Evolutionary conservation across 1,140 invertebrate species (phyloP), one percentile per base, ranked within the genome.

Genomic region (Drosophila trapezifrons): DNA sequence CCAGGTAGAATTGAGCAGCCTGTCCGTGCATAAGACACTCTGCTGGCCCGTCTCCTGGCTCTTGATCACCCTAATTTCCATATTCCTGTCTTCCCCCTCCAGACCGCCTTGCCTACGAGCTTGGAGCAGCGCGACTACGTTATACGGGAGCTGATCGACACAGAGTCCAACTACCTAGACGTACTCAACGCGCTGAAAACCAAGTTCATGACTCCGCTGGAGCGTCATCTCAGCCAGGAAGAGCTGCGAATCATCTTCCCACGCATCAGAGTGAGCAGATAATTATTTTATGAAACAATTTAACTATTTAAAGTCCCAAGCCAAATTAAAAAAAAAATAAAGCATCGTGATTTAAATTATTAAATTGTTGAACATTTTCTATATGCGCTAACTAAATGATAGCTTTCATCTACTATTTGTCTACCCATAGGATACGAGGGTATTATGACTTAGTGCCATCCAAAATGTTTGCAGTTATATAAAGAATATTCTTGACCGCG

Each of bases 81-180:
- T 40, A n/a, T 32, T 42, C 9, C 4, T 17, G 35, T 60, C 45
- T 35, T 52, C 32, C 27, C 42, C 22, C 15, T 46, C 18, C 78
- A 92, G 94, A 92, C 94, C 81, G 93, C 94, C 64, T 93, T 94
- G 62, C 92, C 94, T 45, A 93, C 94, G 71, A 95, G 95, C 74
- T 93, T 95, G 65, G 97, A 98, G 91, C 99, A 99, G 92, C 93
- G 98, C 64, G 98, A 99, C 93, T 98, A 98, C 91, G 98, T 98
- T 52, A 96, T 99, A 70, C 96, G 97, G 82, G 98, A 99, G 92
- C 93, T 99, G 5, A 94, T 99, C 13, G 98, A 99, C 92, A 99
- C 98, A 0, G 98, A 99, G 93, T 96, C 96, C 70, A 99, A 99
- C 93, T 99, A 99, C 92, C 95, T 99, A 18, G 97, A 98, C 79